These are phyloP conservation scores for Saccopteryx leptura DNA, from an alignment of 2,113 vertebrate genomes.

Conservation along the genomic window DNA sequence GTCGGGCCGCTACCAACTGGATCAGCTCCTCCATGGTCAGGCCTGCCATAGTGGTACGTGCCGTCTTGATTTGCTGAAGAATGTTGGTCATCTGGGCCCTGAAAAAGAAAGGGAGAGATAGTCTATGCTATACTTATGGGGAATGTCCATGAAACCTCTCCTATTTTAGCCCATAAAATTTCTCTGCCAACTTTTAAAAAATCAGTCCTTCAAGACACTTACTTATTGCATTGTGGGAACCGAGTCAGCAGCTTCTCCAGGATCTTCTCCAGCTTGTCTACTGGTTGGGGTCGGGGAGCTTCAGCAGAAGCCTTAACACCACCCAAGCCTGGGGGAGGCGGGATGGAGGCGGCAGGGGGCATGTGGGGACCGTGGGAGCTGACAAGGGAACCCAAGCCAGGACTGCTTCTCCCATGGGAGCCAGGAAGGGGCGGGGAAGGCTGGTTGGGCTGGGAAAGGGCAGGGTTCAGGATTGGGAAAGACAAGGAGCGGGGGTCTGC, in stretches of 20 bases:
- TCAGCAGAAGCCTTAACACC: constrained; percentile 81
- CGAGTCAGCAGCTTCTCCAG: constrained; percentile 92
- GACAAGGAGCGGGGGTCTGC: constrained; percentile 89
- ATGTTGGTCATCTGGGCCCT: constrained; percentile 92
- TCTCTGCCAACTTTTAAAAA: neutral
- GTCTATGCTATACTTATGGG: neutral
- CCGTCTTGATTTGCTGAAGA: constrained; percentile 96
- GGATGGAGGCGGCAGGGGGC: constrained; percentile 82
- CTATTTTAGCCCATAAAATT: neutral
- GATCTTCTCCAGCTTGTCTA: constrained; percentile 93
- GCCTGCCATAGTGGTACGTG: constrained; percentile 93
- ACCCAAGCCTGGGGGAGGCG: constrained; percentile 87
- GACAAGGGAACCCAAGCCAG: constrained; percentile 77
- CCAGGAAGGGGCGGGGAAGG: constrained; percentile 85
- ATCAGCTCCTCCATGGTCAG: constrained; percentile 94
- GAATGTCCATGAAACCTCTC: neutral
- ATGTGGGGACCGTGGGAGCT: constrained; percentile 86
- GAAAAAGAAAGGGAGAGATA: constrained; percentile 8
- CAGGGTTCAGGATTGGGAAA: constrained; percentile 88
- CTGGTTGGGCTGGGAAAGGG: constrained; percentile 87
- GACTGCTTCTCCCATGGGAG: constrained; percentile 85
- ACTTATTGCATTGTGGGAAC: constrained; percentile 95
- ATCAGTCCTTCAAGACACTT: constrained; percentile 42
- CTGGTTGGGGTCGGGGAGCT: constrained; percentile 85
- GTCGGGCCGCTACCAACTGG: constrained; percentile 91